Percentiles rank a stretch among this genome's conserved stretches.
Conservation (phyloP, 1,140 invertebrate species). For the Triops cancriformis region DNA sequence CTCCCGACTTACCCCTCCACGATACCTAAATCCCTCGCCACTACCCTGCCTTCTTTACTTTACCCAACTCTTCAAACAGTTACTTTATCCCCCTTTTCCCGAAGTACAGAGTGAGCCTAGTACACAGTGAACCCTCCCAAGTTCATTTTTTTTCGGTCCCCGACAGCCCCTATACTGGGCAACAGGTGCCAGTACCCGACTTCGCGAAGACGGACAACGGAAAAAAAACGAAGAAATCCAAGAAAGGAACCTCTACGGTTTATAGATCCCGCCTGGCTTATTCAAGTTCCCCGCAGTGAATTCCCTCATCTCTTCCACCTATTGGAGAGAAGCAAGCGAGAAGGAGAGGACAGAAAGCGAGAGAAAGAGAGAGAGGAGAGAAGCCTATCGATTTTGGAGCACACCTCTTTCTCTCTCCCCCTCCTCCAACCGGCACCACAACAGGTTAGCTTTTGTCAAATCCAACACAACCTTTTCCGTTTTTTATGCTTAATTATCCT, state of each 20-base stretch:
- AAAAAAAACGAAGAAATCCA: not conserved
- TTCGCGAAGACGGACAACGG: not conserved
- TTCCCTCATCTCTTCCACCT: not conserved
- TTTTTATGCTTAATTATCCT: not conserved
- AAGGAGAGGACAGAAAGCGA: not conserved
- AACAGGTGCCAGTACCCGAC: not conserved
- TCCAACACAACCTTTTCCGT: not conserved
- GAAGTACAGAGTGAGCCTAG: too few relatives aligned
- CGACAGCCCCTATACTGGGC: not conserved
- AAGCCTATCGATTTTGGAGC: not conserved
- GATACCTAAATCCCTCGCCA: not conserved
- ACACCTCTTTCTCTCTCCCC: too few relatives aligned
- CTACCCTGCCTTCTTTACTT: not conserved
- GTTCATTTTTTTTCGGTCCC: not conserved
- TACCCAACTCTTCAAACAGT: not conserved
- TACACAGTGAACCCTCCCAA: not conserved
- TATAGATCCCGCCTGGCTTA: not conserved
- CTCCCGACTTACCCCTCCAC: not conserved
- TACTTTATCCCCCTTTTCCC: not conserved
- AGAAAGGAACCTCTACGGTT: not conserved
- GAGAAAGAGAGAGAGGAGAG: not conserved
- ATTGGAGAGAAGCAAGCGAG: not conserved
- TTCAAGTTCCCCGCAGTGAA: not conserved
- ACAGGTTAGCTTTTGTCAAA: slow-evolving; percentile 10
- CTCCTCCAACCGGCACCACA: not conserved